Evolutionary conservation across 2,797 vertebrate genomes (phyloP).

Genomic region (Acipenser oxyrinchus): DNA sequence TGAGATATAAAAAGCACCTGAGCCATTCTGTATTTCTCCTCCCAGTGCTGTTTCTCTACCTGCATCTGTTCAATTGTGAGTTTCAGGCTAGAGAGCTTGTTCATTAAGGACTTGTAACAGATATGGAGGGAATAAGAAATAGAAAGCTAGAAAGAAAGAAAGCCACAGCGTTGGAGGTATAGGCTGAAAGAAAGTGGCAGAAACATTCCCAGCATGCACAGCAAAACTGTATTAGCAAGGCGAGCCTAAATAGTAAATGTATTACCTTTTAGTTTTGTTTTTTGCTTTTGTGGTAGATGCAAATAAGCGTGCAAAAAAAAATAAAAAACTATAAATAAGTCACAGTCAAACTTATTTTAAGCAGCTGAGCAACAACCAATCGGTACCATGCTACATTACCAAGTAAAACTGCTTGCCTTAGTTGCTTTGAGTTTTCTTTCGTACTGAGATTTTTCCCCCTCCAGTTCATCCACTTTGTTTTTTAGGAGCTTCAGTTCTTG

Average conservation of each 20-base stretch:
- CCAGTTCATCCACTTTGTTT: conserved; percentile 83
- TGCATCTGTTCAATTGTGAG: conserved; percentile 65
- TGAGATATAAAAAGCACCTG: conserved; percentile 43
- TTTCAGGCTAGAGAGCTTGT: conserved; percentile 59
- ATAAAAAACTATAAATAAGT: too few relatives aligned
- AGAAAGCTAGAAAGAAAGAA: conserved; percentile 47
- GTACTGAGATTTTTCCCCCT: conserved; percentile 83
- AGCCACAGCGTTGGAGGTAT: conserved; percentile 10
- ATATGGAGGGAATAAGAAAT: conserved; percentile 57
- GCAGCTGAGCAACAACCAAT: too few relatives aligned
- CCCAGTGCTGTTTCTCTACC: conserved; percentile 65
- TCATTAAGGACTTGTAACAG: conserved; percentile 61
- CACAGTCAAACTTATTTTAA: too few relatives aligned
- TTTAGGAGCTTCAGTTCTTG: conserved; percentile 81
- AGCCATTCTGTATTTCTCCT: conserved; percentile 51
- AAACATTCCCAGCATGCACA: neutral
- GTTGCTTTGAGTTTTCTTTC: conserved; percentile 87
- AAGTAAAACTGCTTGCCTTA: conserved; percentile 63
- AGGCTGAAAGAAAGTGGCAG: conserved; percentile 3
- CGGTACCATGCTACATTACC: too few relatives aligned
- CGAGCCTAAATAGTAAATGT: neutral
- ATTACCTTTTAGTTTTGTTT: too few relatives aligned
- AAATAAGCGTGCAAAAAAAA: too few relatives aligned
- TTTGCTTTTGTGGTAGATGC: too few relatives aligned
- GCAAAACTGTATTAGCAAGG: neutral